Evolutionary conservation across 2,113 vertebrate genomes (phyloP), one percentile per base, ranked within the genome.

Genomic region (Lonchura striata): DNA sequence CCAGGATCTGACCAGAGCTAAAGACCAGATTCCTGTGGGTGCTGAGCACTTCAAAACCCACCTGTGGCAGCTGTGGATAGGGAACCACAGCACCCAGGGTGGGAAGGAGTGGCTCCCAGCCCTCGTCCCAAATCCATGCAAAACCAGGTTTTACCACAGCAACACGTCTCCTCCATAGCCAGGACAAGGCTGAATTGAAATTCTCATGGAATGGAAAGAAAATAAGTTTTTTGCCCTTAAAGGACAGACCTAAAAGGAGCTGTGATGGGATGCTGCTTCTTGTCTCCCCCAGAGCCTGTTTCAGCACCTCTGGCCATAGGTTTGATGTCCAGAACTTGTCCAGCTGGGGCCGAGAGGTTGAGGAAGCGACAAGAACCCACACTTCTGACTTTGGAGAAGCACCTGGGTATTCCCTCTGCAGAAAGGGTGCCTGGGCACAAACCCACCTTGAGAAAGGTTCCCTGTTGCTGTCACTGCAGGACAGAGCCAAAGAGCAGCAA

Each of bases 21-120:
- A 5, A 7, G 6, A 9, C 3, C 5, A 3, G 42, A 42, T 24
- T 69, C 49, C 80, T 7, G 6, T 2, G 5, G 6, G 30, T 8
- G 15, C 52, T 31, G 15, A 52, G 31, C 13, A 1, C 69, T 52
- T 41, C 54, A 24, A 84, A 77, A 42, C 17, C 14, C 61, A 15
- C 2, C 3, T 16, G 11, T 37, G 41, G 41, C 24, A 18, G 35
- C 76, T 59, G 33, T 25, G 31, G 25, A 39, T 0, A 47, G 30
- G 31, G 37, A 91, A 35, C 27, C 13, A 24, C 3, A 64, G 52
- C 9, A 4, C 15, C 11, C 6, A 15, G 35, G 21, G 12, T 19
- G 50, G 39, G 65, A 17, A 68, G 39, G 33, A 61, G 46, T 27
- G 10, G 15, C 5, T 82, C 56, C 41, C 10, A 5, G 27, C 46